Percentiles rank a stretch among this genome's conserved stretches.
These are phyloP conservation scores for Sepioteuthis lessoniana DNA, from an alignment of 2,888 invertebrate genomes.

Conservation along the genomic window DNA sequence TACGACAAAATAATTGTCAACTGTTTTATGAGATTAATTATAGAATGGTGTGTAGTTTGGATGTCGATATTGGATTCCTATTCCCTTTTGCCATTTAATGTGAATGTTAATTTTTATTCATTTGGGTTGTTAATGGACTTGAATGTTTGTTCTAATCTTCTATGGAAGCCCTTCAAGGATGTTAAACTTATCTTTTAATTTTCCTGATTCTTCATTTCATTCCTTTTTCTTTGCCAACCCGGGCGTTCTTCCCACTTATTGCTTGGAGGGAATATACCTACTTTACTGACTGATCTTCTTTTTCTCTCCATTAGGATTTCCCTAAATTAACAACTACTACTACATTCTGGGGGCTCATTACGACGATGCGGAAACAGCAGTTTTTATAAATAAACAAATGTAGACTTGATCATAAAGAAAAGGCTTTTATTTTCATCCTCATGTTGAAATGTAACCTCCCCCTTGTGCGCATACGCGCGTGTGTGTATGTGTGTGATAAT, in stretches of 20 bases:
- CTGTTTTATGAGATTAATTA: too few species aligned
- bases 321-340: not conserved
- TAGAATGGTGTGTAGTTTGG: too few species aligned
- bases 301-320: not conserved
- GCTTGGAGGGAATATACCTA: not conserved
- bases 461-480: too few species aligned
- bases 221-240: not conserved
- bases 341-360: not conserved
- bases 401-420: not conserved
- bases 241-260: too few species aligned
- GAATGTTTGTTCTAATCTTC: not conserved
- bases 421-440: not conserved
- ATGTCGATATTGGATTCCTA: not conserved
- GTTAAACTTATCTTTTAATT: not conserved
- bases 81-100: not conserved
- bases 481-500: not conserved
- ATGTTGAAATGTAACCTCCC: not conserved
- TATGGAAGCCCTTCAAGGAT: not conserved
- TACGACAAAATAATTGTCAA: too few species aligned
- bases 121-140: not conserved
- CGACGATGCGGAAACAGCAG: not conserved
- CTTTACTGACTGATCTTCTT: not conserved
- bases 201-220: not conserved
- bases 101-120: not conserved
- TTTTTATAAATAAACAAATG: not conserved